phyloP scores from a whole-genome alignment of 2,113 vertebrate genomes.

The Pachyramphus minor region DNA sequence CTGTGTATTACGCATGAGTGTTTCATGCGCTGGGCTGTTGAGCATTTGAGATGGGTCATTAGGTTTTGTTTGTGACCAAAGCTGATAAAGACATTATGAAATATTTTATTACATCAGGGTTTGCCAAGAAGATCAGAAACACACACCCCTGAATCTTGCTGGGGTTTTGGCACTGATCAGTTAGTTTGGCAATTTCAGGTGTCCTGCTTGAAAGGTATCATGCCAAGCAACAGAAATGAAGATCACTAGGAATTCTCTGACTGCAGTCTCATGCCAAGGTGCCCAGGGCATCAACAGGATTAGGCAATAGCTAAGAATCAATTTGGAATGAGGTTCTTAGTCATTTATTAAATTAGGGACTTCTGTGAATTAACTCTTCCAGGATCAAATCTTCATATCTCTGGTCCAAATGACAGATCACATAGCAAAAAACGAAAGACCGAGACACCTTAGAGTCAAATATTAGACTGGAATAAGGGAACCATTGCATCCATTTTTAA shows the following conservation, averaged over 20 bases:
- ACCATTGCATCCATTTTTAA: background rate
- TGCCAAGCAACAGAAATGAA: background rate
- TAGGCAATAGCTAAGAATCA: background rate
- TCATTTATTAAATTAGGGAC: background rate
- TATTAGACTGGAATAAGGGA: background rate
- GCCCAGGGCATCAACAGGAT: background rate
- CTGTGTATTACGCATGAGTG: background rate
- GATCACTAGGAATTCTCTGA: background rate
- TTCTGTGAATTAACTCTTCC: background rate
- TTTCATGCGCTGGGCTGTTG: background rate
- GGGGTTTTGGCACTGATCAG: background rate
- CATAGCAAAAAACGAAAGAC: background rate
- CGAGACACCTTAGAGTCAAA: background rate
- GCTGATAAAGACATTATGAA: background rate
- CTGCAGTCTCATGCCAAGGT: background rate
- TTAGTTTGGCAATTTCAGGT: background rate
- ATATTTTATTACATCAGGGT: background rate
- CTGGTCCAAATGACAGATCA: background rate
- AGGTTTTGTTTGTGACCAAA: background rate
- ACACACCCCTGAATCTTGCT: background rate
- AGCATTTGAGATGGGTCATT: background rate
- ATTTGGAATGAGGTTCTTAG: background rate
- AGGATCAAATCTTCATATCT: background rate
- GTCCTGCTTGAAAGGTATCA: background rate
- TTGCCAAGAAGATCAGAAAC: background rate